Conservation (phyloP, 2,888 invertebrate genomes). For the Tortrix viridana region DNA sequence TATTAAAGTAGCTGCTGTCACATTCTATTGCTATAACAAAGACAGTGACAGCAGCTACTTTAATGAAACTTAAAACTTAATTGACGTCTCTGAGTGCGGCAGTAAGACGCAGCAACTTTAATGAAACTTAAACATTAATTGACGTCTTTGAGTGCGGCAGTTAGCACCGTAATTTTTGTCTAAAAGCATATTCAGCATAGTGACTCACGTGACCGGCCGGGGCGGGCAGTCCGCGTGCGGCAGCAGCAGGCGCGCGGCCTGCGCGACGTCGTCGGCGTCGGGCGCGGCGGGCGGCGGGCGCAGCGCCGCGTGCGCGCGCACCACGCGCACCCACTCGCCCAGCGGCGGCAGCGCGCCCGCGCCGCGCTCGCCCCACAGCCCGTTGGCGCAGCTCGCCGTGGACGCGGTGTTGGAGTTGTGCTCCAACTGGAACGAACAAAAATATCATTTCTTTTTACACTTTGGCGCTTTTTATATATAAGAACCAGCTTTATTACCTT, state of each 20-base stretch:
- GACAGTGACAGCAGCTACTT: too few relatives aligned
- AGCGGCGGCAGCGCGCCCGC: constrained; percentile 95
- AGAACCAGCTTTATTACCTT: too few relatives aligned
- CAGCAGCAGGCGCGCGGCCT: constrained; percentile 92
- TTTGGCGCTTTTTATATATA: too few relatives aligned
- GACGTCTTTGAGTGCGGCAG: too few relatives aligned
- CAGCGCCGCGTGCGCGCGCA: constrained; percentile 92
- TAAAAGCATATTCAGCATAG: background rate
- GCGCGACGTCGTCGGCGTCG: constrained; percentile 94
- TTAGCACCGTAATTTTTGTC: too few relatives aligned
- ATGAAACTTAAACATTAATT: too few relatives aligned
- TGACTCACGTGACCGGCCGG: constrained; percentile 86
- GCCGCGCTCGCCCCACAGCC: constrained; percentile 93
- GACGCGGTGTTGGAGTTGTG: constrained; percentile 70
- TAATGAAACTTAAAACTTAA: too few relatives aligned
- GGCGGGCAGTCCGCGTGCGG: constrained; percentile 96
- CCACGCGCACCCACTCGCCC: constrained; percentile 95
- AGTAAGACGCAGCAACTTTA: too few relatives aligned
- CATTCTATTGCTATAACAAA: too few relatives aligned
- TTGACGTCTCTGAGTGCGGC: too few relatives aligned
- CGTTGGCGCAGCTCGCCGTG: constrained; percentile 60
- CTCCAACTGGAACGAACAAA: constrained; percentile 80
- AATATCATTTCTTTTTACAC: too few relatives aligned
- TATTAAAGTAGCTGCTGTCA: too few relatives aligned
- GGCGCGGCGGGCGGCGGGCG: constrained; percentile 91